Percentiles rank a stretch among this genome's conserved stretches.
phyloP scores from a whole-genome alignment of 2,888 invertebrate species.

The Cerceris rybyensis region DNA sequence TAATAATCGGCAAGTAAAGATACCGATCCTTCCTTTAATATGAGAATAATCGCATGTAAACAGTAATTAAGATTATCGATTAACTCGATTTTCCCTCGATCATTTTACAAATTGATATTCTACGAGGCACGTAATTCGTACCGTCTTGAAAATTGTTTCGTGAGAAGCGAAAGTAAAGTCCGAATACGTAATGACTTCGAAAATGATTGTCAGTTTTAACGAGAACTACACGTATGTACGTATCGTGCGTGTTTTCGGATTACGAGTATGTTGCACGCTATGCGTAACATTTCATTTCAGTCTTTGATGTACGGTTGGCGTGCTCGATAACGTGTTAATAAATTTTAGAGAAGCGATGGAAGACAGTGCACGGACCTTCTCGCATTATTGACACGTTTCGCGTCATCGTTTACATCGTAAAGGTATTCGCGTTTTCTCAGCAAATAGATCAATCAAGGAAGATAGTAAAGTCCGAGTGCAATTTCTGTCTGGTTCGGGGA shows the following conservation, averaged over 20 bases:
- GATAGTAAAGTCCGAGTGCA: conserved; percentile 13
- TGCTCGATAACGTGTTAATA: conserved; percentile 45
- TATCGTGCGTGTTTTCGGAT: too few relatives aligned
- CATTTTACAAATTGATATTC: too few relatives aligned
- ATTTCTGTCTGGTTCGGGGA: background rate
- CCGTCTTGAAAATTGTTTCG: background rate
- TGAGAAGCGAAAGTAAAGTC: background rate
- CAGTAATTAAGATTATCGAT: too few relatives aligned
- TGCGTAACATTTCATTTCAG: conserved; percentile 20
- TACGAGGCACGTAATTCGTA: background rate
- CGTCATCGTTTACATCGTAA: conserved; percentile 28
- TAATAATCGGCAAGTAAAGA: too few relatives aligned
- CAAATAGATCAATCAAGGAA: conserved; percentile 52
- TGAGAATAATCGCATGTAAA: too few relatives aligned
- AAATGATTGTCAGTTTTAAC: background rate
- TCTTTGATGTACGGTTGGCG: conserved; percentile 38
- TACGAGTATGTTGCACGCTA: background rate
- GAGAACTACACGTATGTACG: background rate
- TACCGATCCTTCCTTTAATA: too few relatives aligned
- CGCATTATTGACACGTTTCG: conserved; percentile 38
- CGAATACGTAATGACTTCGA: background rate
- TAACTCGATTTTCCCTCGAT: too few relatives aligned
- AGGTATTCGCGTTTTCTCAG: conserved; percentile 27
- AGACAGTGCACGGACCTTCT: conserved; percentile 37
- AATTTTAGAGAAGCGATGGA: conserved; percentile 53